Percentiles rank a stretch among this genome's conserved stretches.
phyloP scores from a whole-genome alignment of 2,113 vertebrate genomes.

The Plestiodon gilberti region DNA sequence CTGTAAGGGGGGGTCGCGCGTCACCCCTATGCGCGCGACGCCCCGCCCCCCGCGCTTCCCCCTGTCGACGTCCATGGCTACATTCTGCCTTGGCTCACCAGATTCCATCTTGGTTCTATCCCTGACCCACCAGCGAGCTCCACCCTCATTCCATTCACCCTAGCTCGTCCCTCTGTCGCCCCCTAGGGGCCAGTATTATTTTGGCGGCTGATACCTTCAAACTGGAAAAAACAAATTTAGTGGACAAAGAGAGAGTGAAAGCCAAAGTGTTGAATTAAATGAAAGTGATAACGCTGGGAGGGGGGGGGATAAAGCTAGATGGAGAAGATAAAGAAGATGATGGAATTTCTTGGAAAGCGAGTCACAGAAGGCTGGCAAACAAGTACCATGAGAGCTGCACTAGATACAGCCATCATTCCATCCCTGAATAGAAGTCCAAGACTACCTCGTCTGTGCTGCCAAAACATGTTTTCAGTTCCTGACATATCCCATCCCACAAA shows the following conservation, averaged over 20 bases:
- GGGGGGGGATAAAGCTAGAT: background rate
- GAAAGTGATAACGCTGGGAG: background rate
- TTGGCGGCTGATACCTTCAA: background rate
- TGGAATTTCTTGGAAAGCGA: background rate
- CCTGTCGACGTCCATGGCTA: no score
- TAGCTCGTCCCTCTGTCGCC: background rate
- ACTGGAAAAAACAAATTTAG: background rate
- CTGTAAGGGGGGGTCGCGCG: no score
- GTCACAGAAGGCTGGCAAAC: background rate
- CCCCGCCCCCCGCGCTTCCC: no score
- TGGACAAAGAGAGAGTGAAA: background rate
- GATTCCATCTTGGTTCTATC: background rate
- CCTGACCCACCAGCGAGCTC: background rate
- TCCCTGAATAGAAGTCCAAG: background rate
- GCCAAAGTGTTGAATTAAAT: background rate
- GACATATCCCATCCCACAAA: background rate
- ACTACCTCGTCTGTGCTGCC: background rate
- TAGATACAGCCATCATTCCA: background rate
- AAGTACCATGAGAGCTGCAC: background rate
- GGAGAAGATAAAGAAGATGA: background rate
- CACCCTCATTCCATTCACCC: background rate
- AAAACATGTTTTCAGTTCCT: slow-evolving; percentile 30
- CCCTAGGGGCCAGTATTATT: background rate
- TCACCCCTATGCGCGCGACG: no score
- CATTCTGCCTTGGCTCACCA: background rate